Conservation (phyloP, 2,888 invertebrate species). For the Liposcelis brunnea region DNA sequence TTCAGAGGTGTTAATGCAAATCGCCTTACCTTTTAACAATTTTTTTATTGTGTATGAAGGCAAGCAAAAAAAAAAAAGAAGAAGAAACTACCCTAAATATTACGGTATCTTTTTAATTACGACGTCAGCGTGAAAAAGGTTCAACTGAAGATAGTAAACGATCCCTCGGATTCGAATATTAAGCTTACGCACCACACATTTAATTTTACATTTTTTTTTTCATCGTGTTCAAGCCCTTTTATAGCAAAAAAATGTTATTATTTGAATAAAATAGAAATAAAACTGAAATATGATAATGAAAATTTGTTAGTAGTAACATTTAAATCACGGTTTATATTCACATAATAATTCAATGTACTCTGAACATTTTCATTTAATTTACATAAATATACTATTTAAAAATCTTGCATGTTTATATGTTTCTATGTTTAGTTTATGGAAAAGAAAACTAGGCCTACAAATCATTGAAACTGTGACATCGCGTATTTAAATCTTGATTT, state of each 20-base stretch:
- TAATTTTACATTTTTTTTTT: too few species aligned
- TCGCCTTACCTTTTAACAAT: too few species aligned
- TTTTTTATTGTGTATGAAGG: too few species aligned
- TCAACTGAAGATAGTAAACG: too few species aligned
- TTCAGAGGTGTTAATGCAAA: too few species aligned
- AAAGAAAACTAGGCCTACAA: not conserved
- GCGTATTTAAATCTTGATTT: slow-evolving; percentile 3
- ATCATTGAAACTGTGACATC: slow-evolving; percentile 2
- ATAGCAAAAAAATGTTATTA: not conserved
- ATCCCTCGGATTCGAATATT: too few species aligned
- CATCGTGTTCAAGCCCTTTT: too few species aligned
- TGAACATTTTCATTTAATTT: not conserved
- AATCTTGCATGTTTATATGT: not conserved
- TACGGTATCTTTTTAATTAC: too few species aligned
- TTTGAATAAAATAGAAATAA: slow-evolving; percentile 6
- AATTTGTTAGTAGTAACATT: slow-evolving; percentile 4
- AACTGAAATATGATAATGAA: slow-evolving; percentile 5
- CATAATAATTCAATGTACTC: not conserved
- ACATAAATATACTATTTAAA: slow-evolving; percentile 5
- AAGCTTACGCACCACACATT: too few species aligned
- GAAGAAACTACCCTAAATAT: too few species aligned
- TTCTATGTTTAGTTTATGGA: not conserved
- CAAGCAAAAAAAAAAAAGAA: too few species aligned
- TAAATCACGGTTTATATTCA: slow-evolving; percentile 6
- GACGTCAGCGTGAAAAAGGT: too few species aligned